Evolutionary conservation across 1,140 invertebrate genomes (phyloP).

Genomic region (Mylabris phalerata): DNA sequence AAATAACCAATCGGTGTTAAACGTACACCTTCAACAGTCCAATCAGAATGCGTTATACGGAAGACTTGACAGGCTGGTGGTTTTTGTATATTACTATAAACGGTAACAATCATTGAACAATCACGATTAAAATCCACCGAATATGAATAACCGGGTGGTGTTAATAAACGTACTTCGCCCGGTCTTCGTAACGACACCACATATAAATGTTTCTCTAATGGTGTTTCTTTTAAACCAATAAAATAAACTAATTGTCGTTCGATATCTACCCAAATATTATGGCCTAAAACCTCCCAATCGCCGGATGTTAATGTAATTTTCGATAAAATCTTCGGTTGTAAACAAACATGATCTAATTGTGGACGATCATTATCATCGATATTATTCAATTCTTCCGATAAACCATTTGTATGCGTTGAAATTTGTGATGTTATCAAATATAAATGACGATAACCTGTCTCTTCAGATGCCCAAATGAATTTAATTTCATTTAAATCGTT

Average conservation of each 20-base stretch:
- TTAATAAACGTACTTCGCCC: slow-evolving; percentile 62
- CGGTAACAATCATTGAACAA: slow-evolving; percentile 77
- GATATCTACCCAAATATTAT: slow-evolving; percentile 72
- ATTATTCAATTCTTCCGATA: slow-evolving; percentile 35
- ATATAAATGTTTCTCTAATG: slow-evolving; percentile 77
- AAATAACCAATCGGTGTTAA: slow-evolving; percentile 63
- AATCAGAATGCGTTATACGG: slow-evolving; percentile 56
- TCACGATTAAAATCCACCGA: slow-evolving; percentile 77
- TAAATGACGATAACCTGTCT: slow-evolving; percentile 85
- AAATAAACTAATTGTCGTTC: slow-evolving; percentile 70
- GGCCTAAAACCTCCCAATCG: slow-evolving; percentile 75
- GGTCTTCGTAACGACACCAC: slow-evolving; percentile 64
- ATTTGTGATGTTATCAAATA: slow-evolving; percentile 64
- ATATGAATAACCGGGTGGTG: slow-evolving; percentile 69
- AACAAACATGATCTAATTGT: slow-evolving; percentile 47
- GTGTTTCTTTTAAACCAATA: slow-evolving; percentile 69
- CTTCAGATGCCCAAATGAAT: slow-evolving; percentile 91
- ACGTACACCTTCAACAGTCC: slow-evolving; percentile 58
- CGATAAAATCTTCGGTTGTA: slow-evolving; percentile 53
- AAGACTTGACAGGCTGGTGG: slow-evolving; percentile 76
- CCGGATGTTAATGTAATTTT: slow-evolving; percentile 69
- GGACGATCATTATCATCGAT: slow-evolving; percentile 21
- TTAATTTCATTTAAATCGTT: slow-evolving; percentile 48
- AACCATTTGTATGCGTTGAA: slow-evolving; percentile 45
- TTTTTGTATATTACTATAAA: slow-evolving; percentile 82